Evolutionary conservation across 1,140 invertebrate genomes (phyloP).

Genomic region (Rhyzopertha dominica): DNA sequence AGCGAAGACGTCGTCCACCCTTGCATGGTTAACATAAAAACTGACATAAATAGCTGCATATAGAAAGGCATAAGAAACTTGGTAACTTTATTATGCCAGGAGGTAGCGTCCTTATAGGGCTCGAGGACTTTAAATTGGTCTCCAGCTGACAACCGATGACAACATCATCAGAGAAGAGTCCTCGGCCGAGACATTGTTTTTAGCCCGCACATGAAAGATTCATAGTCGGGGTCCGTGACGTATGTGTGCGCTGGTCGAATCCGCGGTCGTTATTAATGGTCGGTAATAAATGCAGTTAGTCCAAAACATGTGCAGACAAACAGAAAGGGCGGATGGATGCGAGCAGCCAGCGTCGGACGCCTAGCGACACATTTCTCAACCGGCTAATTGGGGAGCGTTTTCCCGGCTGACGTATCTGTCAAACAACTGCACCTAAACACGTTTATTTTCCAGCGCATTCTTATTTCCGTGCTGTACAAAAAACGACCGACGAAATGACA

Average conservation of each 20-base stretch:
- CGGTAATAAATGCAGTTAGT: constrained; percentile 21
- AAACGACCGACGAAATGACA: constrained; percentile 17
- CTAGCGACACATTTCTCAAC: constrained; percentile 34
- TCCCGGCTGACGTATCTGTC: constrained; percentile 38
- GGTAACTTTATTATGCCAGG: constrained; percentile 27
- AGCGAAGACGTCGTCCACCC: too few species aligned
- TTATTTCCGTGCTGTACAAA: constrained; percentile 26
- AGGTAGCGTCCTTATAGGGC: constrained; percentile 24
- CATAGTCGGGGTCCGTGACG: constrained; percentile 13
- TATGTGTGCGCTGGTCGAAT: constrained; percentile 9
- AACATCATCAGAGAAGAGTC: constrained; percentile 28
- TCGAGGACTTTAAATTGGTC: constrained; percentile 21
- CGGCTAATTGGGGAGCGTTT: constrained; percentile 38
- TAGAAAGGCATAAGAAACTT: constrained; percentile 26
- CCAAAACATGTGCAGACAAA: constrained; percentile 19
- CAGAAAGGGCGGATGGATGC: constrained; percentile 11
- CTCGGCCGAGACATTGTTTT: constrained; percentile 23
- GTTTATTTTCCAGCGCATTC: constrained; percentile 23
- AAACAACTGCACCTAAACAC: constrained; percentile 33
- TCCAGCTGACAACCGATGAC: constrained; percentile 27
- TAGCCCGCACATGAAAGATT: constrained; percentile 23
- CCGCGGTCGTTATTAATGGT: constrained; percentile 15
- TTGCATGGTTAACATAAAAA: too few species aligned
- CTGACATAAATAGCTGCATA: constrained; percentile 24
- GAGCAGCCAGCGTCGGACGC: constrained; percentile 21